phyloP scores from a whole-genome alignment of 2,113 vertebrate species.

The Nipponia nippon region DNA sequence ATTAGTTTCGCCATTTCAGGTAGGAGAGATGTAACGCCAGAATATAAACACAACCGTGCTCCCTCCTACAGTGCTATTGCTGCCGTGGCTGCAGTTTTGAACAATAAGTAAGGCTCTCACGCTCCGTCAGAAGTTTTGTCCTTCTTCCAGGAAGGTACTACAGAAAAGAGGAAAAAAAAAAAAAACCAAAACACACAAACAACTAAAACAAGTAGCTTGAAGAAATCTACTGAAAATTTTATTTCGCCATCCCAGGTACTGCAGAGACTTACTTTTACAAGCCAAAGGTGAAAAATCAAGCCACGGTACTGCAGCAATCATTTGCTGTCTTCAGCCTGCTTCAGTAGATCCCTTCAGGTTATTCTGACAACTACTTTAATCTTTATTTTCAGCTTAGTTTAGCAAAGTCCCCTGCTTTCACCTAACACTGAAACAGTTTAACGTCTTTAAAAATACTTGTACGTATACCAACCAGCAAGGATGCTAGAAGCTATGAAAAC shows the following conservation, averaged over 20 bases:
- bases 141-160: background rate
- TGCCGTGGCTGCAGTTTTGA: background rate
- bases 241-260: background rate
- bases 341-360: background rate
- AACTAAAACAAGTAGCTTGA: background rate
- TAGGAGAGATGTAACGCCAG: background rate
- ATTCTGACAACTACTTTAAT: background rate
- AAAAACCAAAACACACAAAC: too few species aligned
- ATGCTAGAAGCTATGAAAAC: background rate
- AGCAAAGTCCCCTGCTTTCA: background rate
- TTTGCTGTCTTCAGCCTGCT: background rate
- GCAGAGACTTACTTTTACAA: background rate
- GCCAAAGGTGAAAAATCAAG: background rate
- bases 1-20: background rate
- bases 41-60: background rate
- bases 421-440: background rate
- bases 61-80: background rate
- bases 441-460: background rate
- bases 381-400: background rate
- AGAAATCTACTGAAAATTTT: background rate
- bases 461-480: background rate
- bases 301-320: rapidly evolving
- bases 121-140: background rate
- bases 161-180: background rate
- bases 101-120: background rate